Evolutionary conservation across 2,113 vertebrate species (phyloP).

Genomic region (Otolemur garnettii): DNA sequence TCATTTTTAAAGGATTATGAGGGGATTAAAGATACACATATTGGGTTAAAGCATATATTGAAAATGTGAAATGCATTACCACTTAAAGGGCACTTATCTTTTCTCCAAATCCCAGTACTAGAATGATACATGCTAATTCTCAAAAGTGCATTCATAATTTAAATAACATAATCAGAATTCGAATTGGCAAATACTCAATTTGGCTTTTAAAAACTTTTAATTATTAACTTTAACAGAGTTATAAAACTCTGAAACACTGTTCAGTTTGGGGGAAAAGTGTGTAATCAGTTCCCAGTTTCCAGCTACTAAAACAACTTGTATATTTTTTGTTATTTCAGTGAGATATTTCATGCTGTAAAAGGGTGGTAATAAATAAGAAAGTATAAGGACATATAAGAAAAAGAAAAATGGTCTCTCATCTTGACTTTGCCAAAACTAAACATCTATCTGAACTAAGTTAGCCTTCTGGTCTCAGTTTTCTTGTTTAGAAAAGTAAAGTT

Average conservation of each 20-base stretch:
- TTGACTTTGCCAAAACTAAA: not conserved
- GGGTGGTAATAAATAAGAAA: not conserved
- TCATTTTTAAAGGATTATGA: conserved; percentile 80
- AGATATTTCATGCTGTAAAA: not conserved
- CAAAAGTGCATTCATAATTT: conserved; percentile 86
- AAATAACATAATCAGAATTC: conserved; percentile 86
- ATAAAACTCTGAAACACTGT: conserved; percentile 67
- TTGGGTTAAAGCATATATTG: conserved; percentile 65
- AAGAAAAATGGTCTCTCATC: not conserved
- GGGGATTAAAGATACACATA: conserved; percentile 80
- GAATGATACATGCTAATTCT: conserved; percentile 78
- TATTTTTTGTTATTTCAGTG: not conserved
- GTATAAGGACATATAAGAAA: not conserved
- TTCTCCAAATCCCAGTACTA: conserved; percentile 76
- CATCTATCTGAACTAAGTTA: not conserved
- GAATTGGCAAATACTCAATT: conserved; percentile 85
- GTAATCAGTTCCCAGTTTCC: not conserved
- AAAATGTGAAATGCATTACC: conserved; percentile 77
- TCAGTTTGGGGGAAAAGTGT: conserved; percentile 50
- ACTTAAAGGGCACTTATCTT: conserved; percentile 76
- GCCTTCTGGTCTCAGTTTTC: conserved; percentile 6
- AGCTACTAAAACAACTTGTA: not conserved
- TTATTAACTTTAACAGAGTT: conserved; percentile 83
- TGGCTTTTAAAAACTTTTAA: conserved; percentile 86
- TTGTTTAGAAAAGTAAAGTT: conserved; percentile 61